A percentile compares a stretch with the other conserved stretches of the same genome.
Evolutionary conservation across 2,797 vertebrate species (phyloP).

Genomic region (Cyprinodon diabolis): DNA sequence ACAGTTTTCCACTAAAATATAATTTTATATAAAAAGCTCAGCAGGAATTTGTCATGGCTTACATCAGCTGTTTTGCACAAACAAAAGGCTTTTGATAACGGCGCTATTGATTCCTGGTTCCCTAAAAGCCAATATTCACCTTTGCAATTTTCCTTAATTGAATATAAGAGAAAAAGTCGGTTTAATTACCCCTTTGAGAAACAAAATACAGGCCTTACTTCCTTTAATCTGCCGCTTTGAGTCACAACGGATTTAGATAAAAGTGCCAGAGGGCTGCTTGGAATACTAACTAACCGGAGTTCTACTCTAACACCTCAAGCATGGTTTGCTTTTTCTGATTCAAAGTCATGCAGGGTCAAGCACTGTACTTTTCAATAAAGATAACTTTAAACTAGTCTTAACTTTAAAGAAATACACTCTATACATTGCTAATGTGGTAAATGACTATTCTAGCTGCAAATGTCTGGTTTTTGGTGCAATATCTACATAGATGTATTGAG

Average conservation of each 20-base stretch:
- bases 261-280: neutral
- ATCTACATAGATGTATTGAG: too few relatives aligned
- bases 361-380: too few relatives aligned
- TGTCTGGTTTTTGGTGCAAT: too few relatives aligned
- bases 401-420: too few relatives aligned
- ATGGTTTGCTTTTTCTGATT: slow-evolving; percentile 3
- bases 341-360: slow-evolving; percentile 10
- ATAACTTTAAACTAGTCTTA: too few relatives aligned
- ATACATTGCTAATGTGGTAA: too few relatives aligned
- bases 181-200: slow-evolving; percentile 6
- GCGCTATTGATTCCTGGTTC: slow-evolving; percentile 17
- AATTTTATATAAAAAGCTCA: neutral
- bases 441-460: too few relatives aligned
- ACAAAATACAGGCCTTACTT: slow-evolving; percentile 3
- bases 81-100: slow-evolving; percentile 8
- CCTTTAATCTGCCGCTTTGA: slow-evolving; percentile 10
- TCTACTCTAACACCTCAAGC: slow-evolving; percentile 5
- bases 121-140: slow-evolving; percentile 9
- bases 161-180: slow-evolving; percentile 11
- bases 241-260: slow-evolving; percentile 1
- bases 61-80: slow-evolving; percentile 15
- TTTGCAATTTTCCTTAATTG: slow-evolving; percentile 12
- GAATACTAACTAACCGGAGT: slow-evolving; percentile 8
- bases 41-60: slow-evolving; percentile 1
- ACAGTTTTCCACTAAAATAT: neutral